phyloP scores from a whole-genome alignment of 2,888 invertebrate species.

The Melanargia galathea region DNA sequence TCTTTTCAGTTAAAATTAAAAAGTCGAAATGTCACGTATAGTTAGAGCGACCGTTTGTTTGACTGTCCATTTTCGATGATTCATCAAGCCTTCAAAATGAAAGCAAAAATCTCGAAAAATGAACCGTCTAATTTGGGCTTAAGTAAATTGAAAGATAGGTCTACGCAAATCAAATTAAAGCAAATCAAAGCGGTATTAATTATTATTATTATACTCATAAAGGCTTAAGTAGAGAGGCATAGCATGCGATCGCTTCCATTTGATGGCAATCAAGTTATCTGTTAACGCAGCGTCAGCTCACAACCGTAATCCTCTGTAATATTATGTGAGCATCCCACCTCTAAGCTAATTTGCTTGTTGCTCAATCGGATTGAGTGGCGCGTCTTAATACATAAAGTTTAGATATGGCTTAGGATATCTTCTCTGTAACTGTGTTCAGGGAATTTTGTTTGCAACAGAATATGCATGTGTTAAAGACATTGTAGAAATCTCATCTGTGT shows the following conservation, averaged over 20 bases:
- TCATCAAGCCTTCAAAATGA: no score
- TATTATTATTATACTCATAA: background rate
- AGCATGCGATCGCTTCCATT: slow-evolving; percentile 20
- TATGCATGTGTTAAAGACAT: background rate
- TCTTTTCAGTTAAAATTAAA: no score
- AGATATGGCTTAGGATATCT: background rate
- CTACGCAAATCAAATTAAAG: background rate
- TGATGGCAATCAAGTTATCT: slow-evolving; percentile 35
- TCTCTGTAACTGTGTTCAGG: background rate
- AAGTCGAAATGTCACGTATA: no score
- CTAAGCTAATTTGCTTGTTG: slow-evolving; percentile 42
- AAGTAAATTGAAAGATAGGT: background rate
- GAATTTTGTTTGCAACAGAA: background rate
- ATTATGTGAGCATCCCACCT: slow-evolving; percentile 33
- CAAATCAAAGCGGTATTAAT: background rate
- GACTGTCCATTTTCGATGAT: no score
- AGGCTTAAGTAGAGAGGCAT: background rate
- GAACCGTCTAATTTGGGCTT: no score
- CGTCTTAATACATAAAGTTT: slow-evolving; percentile 25
- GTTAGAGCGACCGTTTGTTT: no score
- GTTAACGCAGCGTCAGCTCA: slow-evolving; percentile 36
- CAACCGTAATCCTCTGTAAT: slow-evolving; percentile 36
- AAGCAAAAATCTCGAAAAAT: no score
- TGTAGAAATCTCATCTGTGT: no score
- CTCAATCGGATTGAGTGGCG: slow-evolving; percentile 25